These are phyloP conservation scores for Arenaria interpres DNA, from an alignment of 2,113 vertebrate genomes.

Conservation along the genomic window DNA sequence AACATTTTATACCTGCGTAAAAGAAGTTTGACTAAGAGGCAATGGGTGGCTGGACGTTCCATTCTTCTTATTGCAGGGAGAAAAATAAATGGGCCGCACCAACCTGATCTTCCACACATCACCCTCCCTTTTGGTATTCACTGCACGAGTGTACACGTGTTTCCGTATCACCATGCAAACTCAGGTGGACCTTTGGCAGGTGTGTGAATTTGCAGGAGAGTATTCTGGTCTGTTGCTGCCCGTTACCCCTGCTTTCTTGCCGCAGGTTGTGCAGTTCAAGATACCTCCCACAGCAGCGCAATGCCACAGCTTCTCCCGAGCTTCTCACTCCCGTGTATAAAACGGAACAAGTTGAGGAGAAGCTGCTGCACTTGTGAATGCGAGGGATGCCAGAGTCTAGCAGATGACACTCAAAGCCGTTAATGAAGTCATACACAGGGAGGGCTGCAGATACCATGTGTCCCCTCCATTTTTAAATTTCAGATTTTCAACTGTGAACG, in stretches of 20 bases:
- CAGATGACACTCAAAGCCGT: neutral
- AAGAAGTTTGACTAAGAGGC: neutral
- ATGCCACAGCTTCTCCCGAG: neutral
- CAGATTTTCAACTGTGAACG: neutral
- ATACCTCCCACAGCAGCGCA: neutral
- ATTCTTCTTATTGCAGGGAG: neutral
- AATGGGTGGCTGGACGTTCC: neutral
- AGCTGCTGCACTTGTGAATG: neutral
- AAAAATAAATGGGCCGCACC: neutral
- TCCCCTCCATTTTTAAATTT: neutral
- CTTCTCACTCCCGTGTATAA: neutral
- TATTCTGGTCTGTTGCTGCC: rapidly evolving
- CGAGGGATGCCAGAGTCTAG: neutral
- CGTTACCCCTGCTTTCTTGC: neutral
- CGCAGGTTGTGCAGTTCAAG: neutral
- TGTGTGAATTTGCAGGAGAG: neutral
- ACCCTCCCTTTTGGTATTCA: neutral
- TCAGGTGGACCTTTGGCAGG: neutral
- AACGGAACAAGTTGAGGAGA: neutral
- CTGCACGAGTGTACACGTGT: neutral
- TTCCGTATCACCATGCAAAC: neutral
- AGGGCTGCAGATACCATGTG: neutral
- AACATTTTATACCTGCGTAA: neutral
- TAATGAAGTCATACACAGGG: rapidly evolving
- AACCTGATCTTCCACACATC: neutral